Evolutionary conservation across 2,888 invertebrate genomes (phyloP), one percentile per base, ranked within the genome.

Genomic region (Heliconius ismenius): DNA sequence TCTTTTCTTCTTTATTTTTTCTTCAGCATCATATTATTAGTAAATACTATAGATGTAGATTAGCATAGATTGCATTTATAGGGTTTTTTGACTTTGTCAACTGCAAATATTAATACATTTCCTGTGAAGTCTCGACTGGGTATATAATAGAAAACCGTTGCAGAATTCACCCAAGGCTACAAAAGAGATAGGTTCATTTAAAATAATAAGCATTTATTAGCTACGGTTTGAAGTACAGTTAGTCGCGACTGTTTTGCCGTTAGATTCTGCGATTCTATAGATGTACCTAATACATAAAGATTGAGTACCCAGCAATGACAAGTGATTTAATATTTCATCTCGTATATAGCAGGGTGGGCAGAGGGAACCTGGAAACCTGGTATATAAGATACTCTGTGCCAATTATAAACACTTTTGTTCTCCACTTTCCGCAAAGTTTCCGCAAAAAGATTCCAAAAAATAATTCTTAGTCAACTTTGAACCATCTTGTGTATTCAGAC

Each of bases 131-230:
- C 24, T 24, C 39, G 6, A 21, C 69, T 28, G 21, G 15, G 28
- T 70, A 60, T 60, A 54, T 26, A 62, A 62, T 39, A 24, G 26
- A 73, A 39, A 73, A 73, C 62, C 73, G 62, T 62, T 73, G 13
- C 62, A 73, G 32, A 70, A 32, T 36, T 18, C 54, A 62, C 73
- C 73, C n/a, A 60, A 73, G 73, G 73, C 36, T 60, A 73, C 62
- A 70, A 32, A 39, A 60, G 39, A 39, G 62, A 73, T 73, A n/a
- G 62, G 60, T 60, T 62, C 36, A 60, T 73, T 60, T 73, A 73
- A 73, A 73, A 73, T 73, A 73, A 73, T 73, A 73, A 60, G 39
- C 73, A 36, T 73, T 60, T 73, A 73, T 73, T 73, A 73, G 24
- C 26, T 26, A 49, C 28, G 54, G 54, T 13, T 70, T 54, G 18